phyloP scores from a whole-genome alignment of 1,140 invertebrate genomes.

The Plectus sambesii region DNA sequence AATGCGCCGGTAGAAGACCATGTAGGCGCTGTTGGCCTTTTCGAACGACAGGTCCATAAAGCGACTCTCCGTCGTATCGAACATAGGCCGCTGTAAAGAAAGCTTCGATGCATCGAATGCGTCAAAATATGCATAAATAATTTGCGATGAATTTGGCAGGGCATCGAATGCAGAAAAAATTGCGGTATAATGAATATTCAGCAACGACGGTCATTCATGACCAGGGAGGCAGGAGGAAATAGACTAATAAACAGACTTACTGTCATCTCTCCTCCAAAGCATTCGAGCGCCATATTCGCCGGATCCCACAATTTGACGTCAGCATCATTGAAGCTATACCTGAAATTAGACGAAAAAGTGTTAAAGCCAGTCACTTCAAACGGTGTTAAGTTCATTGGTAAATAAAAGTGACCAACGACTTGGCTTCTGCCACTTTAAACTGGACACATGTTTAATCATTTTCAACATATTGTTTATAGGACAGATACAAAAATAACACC shows the following conservation, averaged over 20 bases:
- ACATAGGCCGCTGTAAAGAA: conserved; percentile 81
- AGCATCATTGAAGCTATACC: conserved; percentile 82
- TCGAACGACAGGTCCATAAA: conserved; percentile 95
- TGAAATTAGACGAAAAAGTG: conserved; percentile 30
- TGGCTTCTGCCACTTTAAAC: too few relatives aligned
- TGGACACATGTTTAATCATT: too few relatives aligned
- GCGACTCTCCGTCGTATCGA: conserved; percentile 85
- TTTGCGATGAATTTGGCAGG: not conserved
- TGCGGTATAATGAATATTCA: not conserved
- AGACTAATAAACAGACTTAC: conserved; percentile 48
- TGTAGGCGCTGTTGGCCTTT: conserved; percentile 88
- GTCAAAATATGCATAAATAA: conserved; percentile 15
- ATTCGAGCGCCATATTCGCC: conserved; percentile 78
- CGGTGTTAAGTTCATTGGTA: too few relatives aligned
- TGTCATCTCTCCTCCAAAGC: conserved; percentile 92
- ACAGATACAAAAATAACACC: too few relatives aligned
- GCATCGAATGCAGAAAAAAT: not conserved
- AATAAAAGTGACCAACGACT: too few relatives aligned
- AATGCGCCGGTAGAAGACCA: conserved; percentile 79
- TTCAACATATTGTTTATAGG: too few relatives aligned
- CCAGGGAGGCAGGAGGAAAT: conserved; percentile 2
- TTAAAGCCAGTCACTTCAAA: conserved; percentile 47
- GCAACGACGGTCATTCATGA: not conserved
- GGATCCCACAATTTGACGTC: conserved; percentile 91
- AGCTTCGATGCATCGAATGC: conserved; percentile 19